Evolutionary conservation across 2,113 vertebrate species (phyloP), one percentile per base, ranked within the genome.

Genomic region (Coreoperca whiteheadi): DNA sequence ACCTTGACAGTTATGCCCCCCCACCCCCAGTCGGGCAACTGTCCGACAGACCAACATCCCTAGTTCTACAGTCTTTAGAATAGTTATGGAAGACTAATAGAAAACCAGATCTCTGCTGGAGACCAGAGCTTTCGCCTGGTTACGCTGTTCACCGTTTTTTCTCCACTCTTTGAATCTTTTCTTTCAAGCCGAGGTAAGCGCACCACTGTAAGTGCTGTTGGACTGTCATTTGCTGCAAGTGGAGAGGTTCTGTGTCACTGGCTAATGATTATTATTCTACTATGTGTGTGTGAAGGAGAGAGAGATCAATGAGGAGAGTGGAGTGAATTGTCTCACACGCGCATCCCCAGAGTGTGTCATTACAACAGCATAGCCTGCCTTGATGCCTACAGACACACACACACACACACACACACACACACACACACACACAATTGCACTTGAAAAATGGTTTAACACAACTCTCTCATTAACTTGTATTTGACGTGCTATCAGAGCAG

Each of bases 401-500:
- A 56, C 50, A 61, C 66, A 46, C 69, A 57, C 48, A 6, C 20
- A 39, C 10, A 53, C 4, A 51, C 43, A 30, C n/a, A 75, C 25
- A 41, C 65, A 70, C 39, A 64, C 20, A 50, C 10, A 39, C 50
- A 39, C 9, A 41, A 41, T 41, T 9, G 68, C 61, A 39, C 43
- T 11, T 37, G 56, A 32, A 51, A 70, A 82, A 71, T 57, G 73
- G 63, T 75, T 78, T 12, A 77, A 74, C 68, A 74, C 72, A 85
- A 50, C 78, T 76, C 86, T 89, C 86, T 90, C 75, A 86, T 86
- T 86, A 88, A 84, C 82, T 89, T 77, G 84, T 76, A 69, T 77
- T 82, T 87, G 92, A 88, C 86, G 66, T 83, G 60, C 39, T 86
- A 83, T 82, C 79, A 70, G 82, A 86, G 79, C 73, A 59, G 65